Evolutionary conservation across 2,113 vertebrate species (phyloP).

Genomic region (Crotalus helleri): DNA sequence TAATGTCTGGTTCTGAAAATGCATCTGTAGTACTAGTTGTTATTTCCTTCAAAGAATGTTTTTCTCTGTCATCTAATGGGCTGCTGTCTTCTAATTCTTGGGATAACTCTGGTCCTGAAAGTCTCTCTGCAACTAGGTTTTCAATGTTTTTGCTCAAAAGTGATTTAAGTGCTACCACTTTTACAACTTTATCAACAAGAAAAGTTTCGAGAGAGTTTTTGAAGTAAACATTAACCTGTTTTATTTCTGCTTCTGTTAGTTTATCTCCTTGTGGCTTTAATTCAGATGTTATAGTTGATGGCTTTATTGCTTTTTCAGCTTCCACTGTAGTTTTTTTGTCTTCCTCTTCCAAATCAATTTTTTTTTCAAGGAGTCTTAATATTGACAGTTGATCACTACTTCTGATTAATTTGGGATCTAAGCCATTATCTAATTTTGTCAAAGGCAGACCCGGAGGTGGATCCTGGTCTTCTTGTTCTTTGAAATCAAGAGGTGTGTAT

Average conservation of each 20-base stretch:
- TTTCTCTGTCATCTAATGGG: background rate
- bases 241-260: constrained; percentile 30
- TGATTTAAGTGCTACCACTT: constrained; percentile 41
- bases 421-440: background rate
- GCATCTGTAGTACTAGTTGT: background rate
- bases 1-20: constrained; percentile 6
- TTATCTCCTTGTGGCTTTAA: background rate
- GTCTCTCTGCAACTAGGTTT: constrained; percentile 40
- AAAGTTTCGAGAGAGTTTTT: constrained; percentile 6
- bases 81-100: background rate
- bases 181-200: constrained; percentile 42
- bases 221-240: background rate
- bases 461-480: constrained; percentile 63
- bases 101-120: constrained; percentile 25
- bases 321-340: background rate
- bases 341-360: constrained; percentile 28
- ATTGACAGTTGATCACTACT: background rate
- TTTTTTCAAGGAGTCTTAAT: constrained; percentile 18
- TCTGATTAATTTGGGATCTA: background rate
- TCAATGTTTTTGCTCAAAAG: constrained; percentile 56
- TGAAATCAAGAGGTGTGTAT: constrained; percentile 4
- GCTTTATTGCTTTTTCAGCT: constrained; percentile 7
- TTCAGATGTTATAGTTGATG: background rate
- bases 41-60: background rate
- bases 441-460: constrained; percentile 41